These are phyloP conservation scores for Calidris pugnax DNA, from an alignment of 2,113 vertebrate genomes.

Conservation along the genomic window DNA sequence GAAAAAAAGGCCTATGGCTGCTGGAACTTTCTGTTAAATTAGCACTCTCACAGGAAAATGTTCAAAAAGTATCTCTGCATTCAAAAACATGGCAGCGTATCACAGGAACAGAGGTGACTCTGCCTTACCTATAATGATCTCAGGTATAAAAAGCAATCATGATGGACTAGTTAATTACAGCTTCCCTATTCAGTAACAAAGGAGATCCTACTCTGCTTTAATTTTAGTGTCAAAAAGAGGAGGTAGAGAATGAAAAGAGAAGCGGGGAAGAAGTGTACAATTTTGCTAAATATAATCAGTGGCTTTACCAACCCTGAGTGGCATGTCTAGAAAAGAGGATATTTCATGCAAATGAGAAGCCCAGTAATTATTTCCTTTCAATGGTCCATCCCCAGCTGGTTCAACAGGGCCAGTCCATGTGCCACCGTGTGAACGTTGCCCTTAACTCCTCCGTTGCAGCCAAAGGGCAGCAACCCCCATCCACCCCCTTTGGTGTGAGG, in stretches of 20 bases:
- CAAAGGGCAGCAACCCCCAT: fast-evolving
- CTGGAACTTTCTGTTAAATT: neutral
- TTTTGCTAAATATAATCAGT: constrained; percentile 8
- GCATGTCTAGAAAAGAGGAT: neutral
- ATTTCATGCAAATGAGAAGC: neutral
- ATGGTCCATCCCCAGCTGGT: fast-evolving
- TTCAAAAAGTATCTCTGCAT: neutral
- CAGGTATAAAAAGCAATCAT: constrained; percentile 2
- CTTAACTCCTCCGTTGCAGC: neutral
- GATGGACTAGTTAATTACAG: constrained; percentile 39
- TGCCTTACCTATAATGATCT: neutral
- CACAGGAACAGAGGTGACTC: neutral
- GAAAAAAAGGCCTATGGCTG: neutral
- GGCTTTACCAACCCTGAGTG: neutral
- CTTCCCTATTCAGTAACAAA: neutral
- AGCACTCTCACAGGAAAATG: neutral
- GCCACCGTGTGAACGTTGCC: fast-evolving
- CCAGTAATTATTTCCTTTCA: neutral
- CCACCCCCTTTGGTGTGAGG: neutral
- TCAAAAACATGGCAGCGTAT: neutral
- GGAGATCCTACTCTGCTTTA: neutral
- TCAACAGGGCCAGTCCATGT: neutral
- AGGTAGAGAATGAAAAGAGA: neutral
- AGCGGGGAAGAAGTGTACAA: neutral
- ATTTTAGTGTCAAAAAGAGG: neutral